These are phyloP conservation scores for Chascanopsetta lugubris DNA, from an alignment of 2,113 vertebrate species.

Conservation along the genomic window DNA sequence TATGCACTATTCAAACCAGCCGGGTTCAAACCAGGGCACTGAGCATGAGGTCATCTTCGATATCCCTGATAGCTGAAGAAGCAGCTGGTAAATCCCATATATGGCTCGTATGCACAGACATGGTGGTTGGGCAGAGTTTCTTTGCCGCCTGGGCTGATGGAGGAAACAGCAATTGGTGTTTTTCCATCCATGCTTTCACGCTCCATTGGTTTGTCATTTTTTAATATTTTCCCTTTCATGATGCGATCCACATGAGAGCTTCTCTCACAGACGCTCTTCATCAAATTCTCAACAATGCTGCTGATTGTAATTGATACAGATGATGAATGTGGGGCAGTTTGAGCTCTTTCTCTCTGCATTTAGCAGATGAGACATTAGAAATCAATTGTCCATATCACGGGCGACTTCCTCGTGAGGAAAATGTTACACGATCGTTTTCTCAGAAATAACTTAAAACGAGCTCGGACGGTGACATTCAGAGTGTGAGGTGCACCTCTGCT, in stretches of 20 bases:
- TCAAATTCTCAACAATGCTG: constrained; percentile 43
- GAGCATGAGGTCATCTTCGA: constrained; percentile 8
- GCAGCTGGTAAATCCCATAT: constrained; percentile 48
- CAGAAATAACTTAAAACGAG: no score
- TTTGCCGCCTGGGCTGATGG: constrained; percentile 58
- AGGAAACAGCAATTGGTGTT: constrained; percentile 68
- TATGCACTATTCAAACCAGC: constrained; percentile 54
- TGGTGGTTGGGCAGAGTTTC: constrained; percentile 43
- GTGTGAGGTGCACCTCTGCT: no score
- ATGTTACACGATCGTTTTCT: no score
- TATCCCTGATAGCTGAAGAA: background rate
- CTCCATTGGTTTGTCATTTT: constrained; percentile 74
- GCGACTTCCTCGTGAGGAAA: background rate
- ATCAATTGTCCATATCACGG: background rate
- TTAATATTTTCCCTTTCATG: constrained; percentile 65
- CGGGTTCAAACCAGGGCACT: constrained; percentile 20
- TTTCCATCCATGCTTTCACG: constrained; percentile 70
- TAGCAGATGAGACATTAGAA: background rate
- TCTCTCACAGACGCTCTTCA: constrained; percentile 51
- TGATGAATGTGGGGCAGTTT: constrained; percentile 21
- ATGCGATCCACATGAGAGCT: constrained; percentile 64
- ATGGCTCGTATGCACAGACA: constrained; percentile 1
- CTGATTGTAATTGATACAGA: constrained; percentile 29
- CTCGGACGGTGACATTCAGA: no score
- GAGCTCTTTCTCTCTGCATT: background rate